Base-by-base conservation (phyloP, 1,140 invertebrate species). In the Drosophila obscura region DNA sequence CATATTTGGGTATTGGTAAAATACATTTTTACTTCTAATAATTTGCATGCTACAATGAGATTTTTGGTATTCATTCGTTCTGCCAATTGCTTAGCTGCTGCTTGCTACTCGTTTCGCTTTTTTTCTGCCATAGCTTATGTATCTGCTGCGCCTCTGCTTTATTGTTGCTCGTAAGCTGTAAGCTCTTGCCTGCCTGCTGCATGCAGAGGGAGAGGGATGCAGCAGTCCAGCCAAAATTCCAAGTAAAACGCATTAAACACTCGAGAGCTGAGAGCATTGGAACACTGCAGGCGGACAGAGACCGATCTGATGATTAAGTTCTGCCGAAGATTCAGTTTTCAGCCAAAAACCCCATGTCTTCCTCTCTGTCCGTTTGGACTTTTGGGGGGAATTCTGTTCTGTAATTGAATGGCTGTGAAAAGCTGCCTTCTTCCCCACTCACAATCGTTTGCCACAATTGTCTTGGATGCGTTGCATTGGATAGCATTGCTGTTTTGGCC, bases 271-370 rank as follows among this genome's bases (percentile, higher is more conserved):
- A 13, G 35, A 39, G 35, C 35, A 39, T 39, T 13, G 35, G 11
- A 5, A 2, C 31, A 49, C 6, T 43, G 28, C 45, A 26, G 22
- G 7, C 3, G 28, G 41, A 22, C 13, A 28, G 16, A 39, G 28
- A 28, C n/a, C 31, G 19, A 39, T 19, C 50, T 75, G 79, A 66
- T 87, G 81, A 85, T 85, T 81, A 85, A 87, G 74, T 87, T 85
- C 65, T 39, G 11, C 4, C 73, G 60, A 58, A 78, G 81, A 85
- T 81, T 85, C 81, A 81, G 75, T 60, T 74, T 56, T 60, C 61
- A n/a, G 26, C 44, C 53, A 4, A 24, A 22, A 43, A 24, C 5
- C 26, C 41, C 44, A 28, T 31, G 22, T 13, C 44, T 39, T 13
- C 4, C 35, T 39, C 8, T 11, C 11, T 39, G 35, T 1, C 35